Base-by-base conservation (phyloP, 2,797 vertebrate genomes). In the Glyptemys insculpta region DNA sequence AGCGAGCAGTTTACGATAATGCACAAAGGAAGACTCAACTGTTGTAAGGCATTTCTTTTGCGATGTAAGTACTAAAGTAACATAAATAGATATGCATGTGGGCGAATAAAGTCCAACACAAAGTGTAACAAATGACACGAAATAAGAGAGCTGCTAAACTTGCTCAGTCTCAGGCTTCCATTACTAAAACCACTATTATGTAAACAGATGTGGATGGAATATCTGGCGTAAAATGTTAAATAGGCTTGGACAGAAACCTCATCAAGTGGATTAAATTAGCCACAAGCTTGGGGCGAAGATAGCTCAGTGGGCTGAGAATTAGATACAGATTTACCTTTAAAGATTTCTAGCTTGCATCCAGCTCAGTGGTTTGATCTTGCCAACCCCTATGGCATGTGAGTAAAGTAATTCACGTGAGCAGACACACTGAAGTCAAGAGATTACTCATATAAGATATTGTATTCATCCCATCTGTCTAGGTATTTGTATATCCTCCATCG, bases 151-250 rank as follows among this genome's bases (percentile, higher is more conserved):
- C 12, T 29, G 21, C 50, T 93, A 41, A 84, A 86, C 27, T 94
- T 56, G 59, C 41, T 21, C 52, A 54, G 47, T 15, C 0, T 59
- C 89, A 92, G 53, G 14, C n/a, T 91, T 96, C 82, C 59, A 57
- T 47, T 12, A 14, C 72, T 92, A 90, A 76, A 54, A 53, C 87
- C 81, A 93, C 87, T 57, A 83, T 92, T 91, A 95, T 78, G 15
- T 92, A 87, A 94, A 91, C 31, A 68, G 82, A 90, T 94, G 47
- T 0, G 0, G 93, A 82, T 29, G 47, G 15, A 91, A 7, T 82
- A 81, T 94, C 88, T 95, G 78, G 85, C 89, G 53, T 27, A 91
- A 78, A 90, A 53, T 81, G 82, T 87, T 87, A 92, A 92, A 90
- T 18, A 86, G 25, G 78, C 89, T 23, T 91, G 78, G 14, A 92